phyloP scores from a whole-genome alignment of 1,140 invertebrate species.

The Neocloeon triangulifer region DNA sequence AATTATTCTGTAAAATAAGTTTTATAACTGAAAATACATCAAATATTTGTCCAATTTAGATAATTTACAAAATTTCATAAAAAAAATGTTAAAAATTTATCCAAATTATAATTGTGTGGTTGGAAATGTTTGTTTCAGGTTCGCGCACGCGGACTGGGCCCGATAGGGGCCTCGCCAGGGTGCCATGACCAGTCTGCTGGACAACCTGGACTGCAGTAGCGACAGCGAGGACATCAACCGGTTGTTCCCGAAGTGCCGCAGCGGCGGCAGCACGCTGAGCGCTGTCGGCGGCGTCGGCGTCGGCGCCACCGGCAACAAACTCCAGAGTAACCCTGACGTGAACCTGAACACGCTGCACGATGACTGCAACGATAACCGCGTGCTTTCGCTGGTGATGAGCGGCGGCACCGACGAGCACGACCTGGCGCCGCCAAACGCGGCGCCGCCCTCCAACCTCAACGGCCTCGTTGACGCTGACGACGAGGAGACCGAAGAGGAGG shows the following conservation, averaged over 20 bases:
- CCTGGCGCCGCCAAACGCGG: neutral
- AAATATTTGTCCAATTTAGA: no score
- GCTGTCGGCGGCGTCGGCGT: slow-evolving; percentile 20
- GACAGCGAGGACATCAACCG: slow-evolving; percentile 44
- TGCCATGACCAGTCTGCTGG: slow-evolving; percentile 23
- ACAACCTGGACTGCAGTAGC: slow-evolving; percentile 21
- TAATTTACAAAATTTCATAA: no score
- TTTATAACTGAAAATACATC: no score
- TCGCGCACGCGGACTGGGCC: slow-evolving; percentile 12
- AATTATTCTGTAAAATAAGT: no score
- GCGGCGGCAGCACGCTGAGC: slow-evolving; percentile 34
- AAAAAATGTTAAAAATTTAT: no score
- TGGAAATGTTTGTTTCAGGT: no score
- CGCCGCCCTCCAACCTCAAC: slow-evolving; percentile 9
- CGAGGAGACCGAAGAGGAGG: slow-evolving; percentile 2
- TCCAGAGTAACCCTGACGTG: no score
- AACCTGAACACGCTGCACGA: slow-evolving; percentile 17
- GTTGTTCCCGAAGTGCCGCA: slow-evolving; percentile 62
- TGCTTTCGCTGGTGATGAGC: slow-evolving; percentile 5
- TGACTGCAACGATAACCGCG: slow-evolving; percentile 12
- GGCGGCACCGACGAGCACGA: neutral
- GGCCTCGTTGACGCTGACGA: slow-evolving; percentile 8
- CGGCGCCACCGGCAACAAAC: slow-evolving; percentile 17
- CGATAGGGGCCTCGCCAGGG: slow-evolving; percentile 18
- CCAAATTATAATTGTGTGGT: no score